Evolutionary conservation across 2,888 invertebrate genomes (phyloP).

Genomic region (Mayetiola destructor): DNA sequence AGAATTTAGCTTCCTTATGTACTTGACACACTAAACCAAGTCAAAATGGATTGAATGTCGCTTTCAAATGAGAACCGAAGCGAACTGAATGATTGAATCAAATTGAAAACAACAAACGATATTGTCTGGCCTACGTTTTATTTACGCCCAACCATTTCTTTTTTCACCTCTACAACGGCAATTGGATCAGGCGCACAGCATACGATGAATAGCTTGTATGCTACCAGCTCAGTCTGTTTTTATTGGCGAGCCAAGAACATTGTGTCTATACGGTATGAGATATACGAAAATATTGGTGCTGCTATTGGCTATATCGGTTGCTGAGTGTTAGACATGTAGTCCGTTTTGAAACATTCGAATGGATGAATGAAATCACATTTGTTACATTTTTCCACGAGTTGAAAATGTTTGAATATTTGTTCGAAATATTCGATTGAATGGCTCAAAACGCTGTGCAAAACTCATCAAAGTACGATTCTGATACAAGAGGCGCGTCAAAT

Average conservation of each 20-base stretch:
- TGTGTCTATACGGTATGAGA: too few species aligned
- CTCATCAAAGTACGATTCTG: constrained; percentile 2
- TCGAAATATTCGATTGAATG: background rate
- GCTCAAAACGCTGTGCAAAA: background rate
- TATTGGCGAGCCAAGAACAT: background rate
- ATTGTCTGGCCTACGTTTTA: constrained; percentile 1
- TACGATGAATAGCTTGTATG: background rate
- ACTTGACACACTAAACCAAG: background rate
- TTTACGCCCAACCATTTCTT: constrained; percentile 11
- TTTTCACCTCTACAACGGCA: constrained; percentile 7
- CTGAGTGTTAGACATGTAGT: background rate
- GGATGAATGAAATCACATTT: background rate
- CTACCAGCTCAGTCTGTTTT: too few species aligned
- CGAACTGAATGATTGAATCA: background rate
- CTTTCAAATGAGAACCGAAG: too few species aligned
- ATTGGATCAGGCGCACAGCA: constrained; percentile 7
- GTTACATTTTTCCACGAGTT: background rate
- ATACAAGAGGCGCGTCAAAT: constrained; percentile 11
- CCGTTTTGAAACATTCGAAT: background rate
- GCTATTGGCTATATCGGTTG: background rate
- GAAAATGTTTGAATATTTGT: background rate
- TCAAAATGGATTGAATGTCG: background rate
- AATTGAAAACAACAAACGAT: background rate
- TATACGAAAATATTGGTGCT: background rate
- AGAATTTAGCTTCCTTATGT: constrained; percentile 9